Percentiles rank a stretch among this genome's conserved stretches.
phyloP scores from a whole-genome alignment of 2,888 invertebrate species.

The Dyspetes luteomarginatus region DNA sequence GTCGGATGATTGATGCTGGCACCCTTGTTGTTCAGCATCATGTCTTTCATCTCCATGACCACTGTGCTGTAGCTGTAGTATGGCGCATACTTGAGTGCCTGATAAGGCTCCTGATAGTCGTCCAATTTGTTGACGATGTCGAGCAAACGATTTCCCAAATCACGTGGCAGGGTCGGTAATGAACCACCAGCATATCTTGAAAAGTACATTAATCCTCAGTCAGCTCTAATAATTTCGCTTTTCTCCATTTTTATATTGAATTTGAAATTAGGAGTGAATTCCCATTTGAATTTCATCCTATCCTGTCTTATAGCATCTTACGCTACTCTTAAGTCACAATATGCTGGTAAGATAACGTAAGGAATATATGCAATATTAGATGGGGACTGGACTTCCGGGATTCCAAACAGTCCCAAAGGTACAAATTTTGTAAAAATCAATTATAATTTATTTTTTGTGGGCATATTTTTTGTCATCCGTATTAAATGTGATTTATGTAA shows the following conservation, averaged over 20 bases:
- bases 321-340: too few species aligned
- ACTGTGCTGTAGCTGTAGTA: slow-evolving; percentile 91
- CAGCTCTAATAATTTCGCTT: background rate
- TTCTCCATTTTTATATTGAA: too few species aligned
- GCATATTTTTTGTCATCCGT: too few species aligned
- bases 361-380: too few species aligned
- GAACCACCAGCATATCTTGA: slow-evolving; percentile 81
- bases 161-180: slow-evolving; percentile 81
- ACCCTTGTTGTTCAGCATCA: slow-evolving; percentile 84
- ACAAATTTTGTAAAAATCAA: too few species aligned
- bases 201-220: background rate
- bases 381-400: too few species aligned
- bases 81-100: slow-evolving; percentile 90
- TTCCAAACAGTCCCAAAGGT: too few species aligned
- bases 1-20: slow-evolving; percentile 79
- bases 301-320: slow-evolving; percentile 64
- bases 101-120: slow-evolving; percentile 92
- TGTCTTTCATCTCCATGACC: slow-evolving; percentile 90
- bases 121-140: slow-evolving; percentile 87
- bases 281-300: too few species aligned
- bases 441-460: too few species aligned
- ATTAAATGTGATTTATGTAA: too few species aligned
- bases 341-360: too few species aligned
- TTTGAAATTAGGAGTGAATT: too few species aligned
- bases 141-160: slow-evolving; percentile 85